Evolutionary conservation across 2,888 invertebrate genomes (phyloP), one percentile per base, ranked within the genome.

Genomic region (Meiosimyza platycephala): DNA sequence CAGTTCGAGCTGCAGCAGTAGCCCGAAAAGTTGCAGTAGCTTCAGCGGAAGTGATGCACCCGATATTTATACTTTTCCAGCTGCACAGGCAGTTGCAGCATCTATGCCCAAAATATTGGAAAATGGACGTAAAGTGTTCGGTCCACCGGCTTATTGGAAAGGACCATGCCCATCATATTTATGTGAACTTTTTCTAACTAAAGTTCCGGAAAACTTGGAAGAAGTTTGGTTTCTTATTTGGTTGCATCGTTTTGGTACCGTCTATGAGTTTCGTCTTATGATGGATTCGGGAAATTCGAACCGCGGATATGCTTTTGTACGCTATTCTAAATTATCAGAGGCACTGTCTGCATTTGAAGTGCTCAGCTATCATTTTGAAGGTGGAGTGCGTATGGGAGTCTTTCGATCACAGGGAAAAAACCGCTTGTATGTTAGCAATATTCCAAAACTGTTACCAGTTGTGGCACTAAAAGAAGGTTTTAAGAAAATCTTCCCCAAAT

Each of bases 221-320:
- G 81, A 80, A 65, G n/a, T 76, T 6, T 68, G 69, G 0, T 76
- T 83, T 9, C 70, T 82, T 1, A 72, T 74, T 6, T 78, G 79
- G 76, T 73, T 82, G 15, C 75, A 78, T 67, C 78, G 82, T 2
- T 81, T 81, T 55, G 83, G 82, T 0, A 67, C 57, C 48, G 77
- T 83, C 1, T 83, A 80, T 66, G 78, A 80, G 51, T 80, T 82
- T 64, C 81, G 83, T 4, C 66, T 83, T 9, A 80, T 81, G 80
- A 79, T 81, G 78, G 80, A 83, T 55, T 79, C 79, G 6, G 75
- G 76, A 33, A 77, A 78, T 11, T 28, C 68, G 5, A 80, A 78
- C 7, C 79, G 81, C 1, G 81, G 82, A 3, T 81, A 77, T 75
- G 82, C 77, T 1, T 82, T 79, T 66, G 75, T 81, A 6, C 79